A percentile compares a stretch with the other conserved stretches of the same genome.
These are phyloP conservation scores for Dromococcyx pavoninus DNA, from an alignment of 2,797 vertebrate genomes.

Conservation along the genomic window DNA sequence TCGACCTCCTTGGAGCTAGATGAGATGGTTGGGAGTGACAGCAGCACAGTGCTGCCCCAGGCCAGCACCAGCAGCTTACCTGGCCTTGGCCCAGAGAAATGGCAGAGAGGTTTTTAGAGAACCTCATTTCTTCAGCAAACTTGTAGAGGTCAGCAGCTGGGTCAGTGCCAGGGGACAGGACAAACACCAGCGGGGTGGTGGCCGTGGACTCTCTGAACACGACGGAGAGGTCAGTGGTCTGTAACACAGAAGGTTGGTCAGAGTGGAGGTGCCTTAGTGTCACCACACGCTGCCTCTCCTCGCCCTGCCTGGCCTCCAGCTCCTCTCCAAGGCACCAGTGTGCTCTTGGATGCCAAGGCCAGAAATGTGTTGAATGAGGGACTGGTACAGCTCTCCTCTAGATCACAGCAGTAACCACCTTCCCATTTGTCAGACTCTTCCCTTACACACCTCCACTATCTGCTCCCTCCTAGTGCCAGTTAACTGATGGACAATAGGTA, in stretches of 20 bases:
- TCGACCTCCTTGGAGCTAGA: not conserved
- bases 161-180: constrained; percentile 90
- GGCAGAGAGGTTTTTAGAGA: constrained; percentile 88
- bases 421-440: not conserved
- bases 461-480: not conserved
- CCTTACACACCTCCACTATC: not conserved
- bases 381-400: not conserved
- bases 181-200: constrained; percentile 85
- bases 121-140: constrained; percentile 91
- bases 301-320: not conserved
- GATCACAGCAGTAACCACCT: not conserved
- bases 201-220: constrained; percentile 86
- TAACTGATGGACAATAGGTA: not conserved
- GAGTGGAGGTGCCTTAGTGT: fast-evolving
- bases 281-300: not conserved
- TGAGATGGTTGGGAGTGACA: not conserved
- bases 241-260: constrained; percentile 11
- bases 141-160: constrained; percentile 90
- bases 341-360: not conserved
- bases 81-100: constrained; percentile 93
- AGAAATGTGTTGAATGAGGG: not conserved
- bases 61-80: constrained; percentile 71
- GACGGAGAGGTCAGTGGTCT: constrained; percentile 85
- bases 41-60: not conserved
- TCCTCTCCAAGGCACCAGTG: not conserved